These are phyloP conservation scores for Pontoporia blainvillei DNA, from an alignment of 2,113 vertebrate species.

Conservation along the genomic window DNA sequence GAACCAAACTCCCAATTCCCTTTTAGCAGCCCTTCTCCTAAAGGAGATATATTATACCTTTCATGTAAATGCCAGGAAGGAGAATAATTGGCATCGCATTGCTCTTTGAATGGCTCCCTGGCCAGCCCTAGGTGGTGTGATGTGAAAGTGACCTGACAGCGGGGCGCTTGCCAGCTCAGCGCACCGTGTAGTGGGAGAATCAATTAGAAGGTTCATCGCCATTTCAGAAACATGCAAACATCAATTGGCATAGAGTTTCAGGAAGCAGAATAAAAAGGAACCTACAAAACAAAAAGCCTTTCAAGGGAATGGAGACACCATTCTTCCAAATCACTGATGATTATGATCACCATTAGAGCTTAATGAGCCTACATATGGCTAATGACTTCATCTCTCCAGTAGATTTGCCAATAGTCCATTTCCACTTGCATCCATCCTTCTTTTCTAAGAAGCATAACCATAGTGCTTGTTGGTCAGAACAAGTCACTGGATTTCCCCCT, in stretches of 20 bases:
- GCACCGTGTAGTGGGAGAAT: not conserved
- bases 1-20: not conserved
- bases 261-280: conserved; percentile 62
- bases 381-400: conserved; percentile 26
- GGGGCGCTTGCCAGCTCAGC: conserved; percentile 43
- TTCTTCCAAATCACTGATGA: conserved; percentile 57
- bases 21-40: conserved; percentile 17
- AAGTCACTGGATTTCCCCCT: not conserved
- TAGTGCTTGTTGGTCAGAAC: not conserved
- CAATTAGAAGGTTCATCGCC: conserved; percentile 33
- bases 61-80: conserved; percentile 68
- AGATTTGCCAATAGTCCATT: conserved; percentile 56
- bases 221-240: conserved; percentile 56
- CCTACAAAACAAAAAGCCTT: conserved; percentile 64
- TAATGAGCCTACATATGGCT: conserved; percentile 49
- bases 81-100: conserved; percentile 58
- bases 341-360: conserved; percentile 35
- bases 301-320: conserved; percentile 36
- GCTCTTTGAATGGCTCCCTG: conserved; percentile 63
- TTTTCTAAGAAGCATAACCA: not conserved
- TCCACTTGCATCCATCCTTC: not conserved
- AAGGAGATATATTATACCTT: conserved; percentile 59
- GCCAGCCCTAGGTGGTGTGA: conserved; percentile 67
- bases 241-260: conserved; percentile 54
- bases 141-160: conserved; percentile 50